A percentile compares a stretch with the other conserved stretches of the same genome.
These are phyloP conservation scores for Diarsia rubi DNA, from an alignment of 2,888 invertebrate genomes.

Conservation along the genomic window DNA sequence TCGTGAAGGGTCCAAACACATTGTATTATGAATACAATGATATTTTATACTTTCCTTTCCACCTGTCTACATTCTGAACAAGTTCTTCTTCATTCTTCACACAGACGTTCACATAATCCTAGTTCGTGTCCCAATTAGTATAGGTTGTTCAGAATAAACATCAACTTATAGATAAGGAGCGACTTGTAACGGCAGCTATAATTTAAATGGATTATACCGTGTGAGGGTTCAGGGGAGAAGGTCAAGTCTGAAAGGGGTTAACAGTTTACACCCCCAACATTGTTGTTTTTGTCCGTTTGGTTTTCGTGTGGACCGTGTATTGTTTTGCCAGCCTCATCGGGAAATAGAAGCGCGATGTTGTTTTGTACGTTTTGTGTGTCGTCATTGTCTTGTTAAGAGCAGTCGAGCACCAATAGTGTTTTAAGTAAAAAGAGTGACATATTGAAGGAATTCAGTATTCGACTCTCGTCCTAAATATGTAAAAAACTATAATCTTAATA, in stretches of 20 bases:
- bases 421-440: too few species aligned
- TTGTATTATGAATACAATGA: neutral
- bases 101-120: conserved; percentile 46
- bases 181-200: conserved; percentile 15
- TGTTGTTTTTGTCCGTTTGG: neutral
- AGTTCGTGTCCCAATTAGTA: conserved; percentile 24
- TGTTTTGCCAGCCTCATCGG: neutral
- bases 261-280: neutral
- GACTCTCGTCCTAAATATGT: too few species aligned
- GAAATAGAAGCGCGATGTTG: neutral
- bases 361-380: too few species aligned
- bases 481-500: too few species aligned
- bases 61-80: conserved; percentile 18
- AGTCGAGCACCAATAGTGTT: too few species aligned
- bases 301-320: neutral
- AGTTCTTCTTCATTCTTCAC: conserved; percentile 22
- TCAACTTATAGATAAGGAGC: conserved; percentile 33
- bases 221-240: conserved; percentile 8
- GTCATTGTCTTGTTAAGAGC: too few species aligned
- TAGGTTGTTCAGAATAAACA: conserved; percentile 48
- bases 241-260: neutral
- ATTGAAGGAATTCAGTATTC: too few species aligned
- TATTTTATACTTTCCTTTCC: neutral
- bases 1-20: too few species aligned
- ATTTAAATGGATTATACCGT: conserved; percentile 64